These are phyloP conservation scores for Girardinichthys multiradiatus DNA, from an alignment of 2,113 vertebrate species.

Conservation along the genomic window DNA sequence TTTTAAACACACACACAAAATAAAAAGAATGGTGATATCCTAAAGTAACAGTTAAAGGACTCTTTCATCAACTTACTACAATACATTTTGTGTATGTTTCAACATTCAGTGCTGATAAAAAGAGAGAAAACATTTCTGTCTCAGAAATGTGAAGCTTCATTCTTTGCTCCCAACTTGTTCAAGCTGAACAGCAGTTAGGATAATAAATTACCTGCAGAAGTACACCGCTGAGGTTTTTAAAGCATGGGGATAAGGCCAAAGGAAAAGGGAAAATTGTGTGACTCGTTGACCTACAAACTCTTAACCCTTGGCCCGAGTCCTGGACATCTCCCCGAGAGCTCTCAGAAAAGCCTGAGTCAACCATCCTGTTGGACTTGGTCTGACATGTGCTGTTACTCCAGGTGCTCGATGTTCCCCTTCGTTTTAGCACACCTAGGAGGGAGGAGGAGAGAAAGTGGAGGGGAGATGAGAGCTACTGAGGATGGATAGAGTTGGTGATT, in stretches of 20 bases:
- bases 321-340: constrained; percentile 69
- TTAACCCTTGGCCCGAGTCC: constrained; percentile 78
- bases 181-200: constrained; percentile 51
- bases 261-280: constrained; percentile 78
- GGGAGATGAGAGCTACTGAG: constrained; percentile 50
- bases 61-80: not conserved
- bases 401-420: constrained; percentile 50
- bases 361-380: constrained; percentile 58
- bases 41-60: too few relatives aligned
- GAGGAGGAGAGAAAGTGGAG: not conserved
- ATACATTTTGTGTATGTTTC: not conserved
- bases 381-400: constrained; percentile 56
- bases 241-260: constrained; percentile 70
- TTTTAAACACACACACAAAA: not conserved
- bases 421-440: constrained; percentile 63
- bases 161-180: constrained; percentile 45
- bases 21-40: not conserved
- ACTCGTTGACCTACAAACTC: constrained; percentile 79
- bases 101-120: constrained; percentile 13
- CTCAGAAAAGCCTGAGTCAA: constrained; percentile 57
- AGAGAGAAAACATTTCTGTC: constrained; percentile 28
- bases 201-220: constrained; percentile 83
- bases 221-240: constrained; percentile 76
- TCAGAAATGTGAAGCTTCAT: constrained; percentile 51
- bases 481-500: constrained; percentile 79